Conservation (phyloP, 2,888 invertebrate species). For the Chaetogeoica ovagalla region DNA sequence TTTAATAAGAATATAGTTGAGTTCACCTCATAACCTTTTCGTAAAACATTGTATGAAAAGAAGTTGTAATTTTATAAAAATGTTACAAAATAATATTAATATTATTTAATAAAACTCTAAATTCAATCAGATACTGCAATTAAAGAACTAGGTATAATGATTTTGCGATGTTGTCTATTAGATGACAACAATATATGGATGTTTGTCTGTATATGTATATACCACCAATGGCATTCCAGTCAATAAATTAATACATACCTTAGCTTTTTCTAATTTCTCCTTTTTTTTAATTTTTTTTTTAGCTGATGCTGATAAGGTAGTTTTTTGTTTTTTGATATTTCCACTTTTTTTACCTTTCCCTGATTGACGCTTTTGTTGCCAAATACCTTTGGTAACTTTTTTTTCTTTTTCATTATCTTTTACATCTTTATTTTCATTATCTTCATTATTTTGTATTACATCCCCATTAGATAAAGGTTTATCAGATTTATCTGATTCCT, state of each 20-base stretch:
- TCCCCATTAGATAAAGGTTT: slow-evolving; percentile 25
- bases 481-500: slow-evolving; percentile 26
- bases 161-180: too few species aligned
- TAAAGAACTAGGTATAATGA: too few species aligned
- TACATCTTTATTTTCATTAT: slow-evolving; percentile 53
- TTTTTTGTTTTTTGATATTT: slow-evolving; percentile 61
- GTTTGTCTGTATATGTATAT: too few species aligned
- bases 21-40: too few species aligned
- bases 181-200: too few species aligned
- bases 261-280: slow-evolving; percentile 55
- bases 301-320: slow-evolving; percentile 55
- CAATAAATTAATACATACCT: slow-evolving; percentile 55
- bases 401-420: slow-evolving; percentile 61
- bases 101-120: too few species aligned
- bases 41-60: too few species aligned
- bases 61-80: too few species aligned
- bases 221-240: too few species aligned
- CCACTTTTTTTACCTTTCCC: slow-evolving; percentile 68
- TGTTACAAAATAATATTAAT: too few species aligned
- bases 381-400: slow-evolving; percentile 67
- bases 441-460: slow-evolving; percentile 18
- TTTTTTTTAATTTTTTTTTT: slow-evolving; percentile 57
- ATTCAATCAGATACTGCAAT: too few species aligned
- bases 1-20: too few species aligned
- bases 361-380: slow-evolving; percentile 72